Conservation (phyloP, 2,888 invertebrate species). For the Hydroisotoma schaefferi region DNA sequence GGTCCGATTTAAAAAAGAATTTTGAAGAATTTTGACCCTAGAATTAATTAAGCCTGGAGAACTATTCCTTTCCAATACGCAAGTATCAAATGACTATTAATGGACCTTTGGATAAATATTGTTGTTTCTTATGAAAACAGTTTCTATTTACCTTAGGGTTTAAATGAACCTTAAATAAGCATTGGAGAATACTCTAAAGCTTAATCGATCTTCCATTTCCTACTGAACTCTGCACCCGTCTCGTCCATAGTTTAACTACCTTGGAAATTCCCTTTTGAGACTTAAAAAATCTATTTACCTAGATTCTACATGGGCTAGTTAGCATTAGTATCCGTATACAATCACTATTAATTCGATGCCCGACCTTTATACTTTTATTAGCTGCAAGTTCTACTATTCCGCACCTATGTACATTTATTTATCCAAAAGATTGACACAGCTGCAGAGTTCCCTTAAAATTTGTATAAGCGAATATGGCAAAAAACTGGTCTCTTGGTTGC, state of each 20-base stretch:
- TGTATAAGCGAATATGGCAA: not conserved
- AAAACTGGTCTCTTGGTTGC: not conserved
- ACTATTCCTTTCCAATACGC: too few relatives aligned
- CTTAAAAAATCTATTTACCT: not conserved
- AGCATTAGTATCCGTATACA: not conserved
- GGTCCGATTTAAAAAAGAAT: too few relatives aligned
- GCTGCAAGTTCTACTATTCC: too few relatives aligned
- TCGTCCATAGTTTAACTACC: too few relatives aligned
- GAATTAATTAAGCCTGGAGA: too few relatives aligned
- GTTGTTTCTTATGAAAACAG: not conserved
- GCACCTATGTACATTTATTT: not conserved
- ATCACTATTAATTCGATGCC: too few relatives aligned
- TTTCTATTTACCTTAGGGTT: not conserved
- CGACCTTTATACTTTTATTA: too few relatives aligned
- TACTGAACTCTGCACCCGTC: too few relatives aligned
- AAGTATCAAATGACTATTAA: slow-evolving; percentile 3
- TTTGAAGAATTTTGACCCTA: too few relatives aligned
- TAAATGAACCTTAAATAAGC: not conserved
- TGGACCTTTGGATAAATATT: slow-evolving; percentile 8
- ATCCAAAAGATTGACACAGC: slow-evolving; percentile 1
- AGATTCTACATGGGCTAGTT: not conserved
- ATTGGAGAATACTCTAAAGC: not conserved
- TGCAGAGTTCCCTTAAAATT: not conserved
- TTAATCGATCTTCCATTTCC: too few relatives aligned
- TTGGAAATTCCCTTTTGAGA: not conserved